Evolutionary conservation across 1,140 invertebrate genomes (phyloP).

Genomic region (Pollicipes pollicipes): DNA sequence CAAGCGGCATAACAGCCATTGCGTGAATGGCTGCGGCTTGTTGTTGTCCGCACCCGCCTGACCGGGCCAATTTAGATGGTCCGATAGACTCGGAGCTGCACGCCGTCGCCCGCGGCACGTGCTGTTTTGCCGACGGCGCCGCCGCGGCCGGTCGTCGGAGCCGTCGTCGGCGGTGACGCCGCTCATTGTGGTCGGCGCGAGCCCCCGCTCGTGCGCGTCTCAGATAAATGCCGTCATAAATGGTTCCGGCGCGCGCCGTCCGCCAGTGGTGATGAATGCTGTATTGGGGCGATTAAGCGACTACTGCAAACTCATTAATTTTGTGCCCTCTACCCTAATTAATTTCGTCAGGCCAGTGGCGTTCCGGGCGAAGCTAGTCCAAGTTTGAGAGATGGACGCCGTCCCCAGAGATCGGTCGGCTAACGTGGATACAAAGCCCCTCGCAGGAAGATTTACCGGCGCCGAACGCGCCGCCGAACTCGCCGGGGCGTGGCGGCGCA

Average conservation of each 20-base stretch:
- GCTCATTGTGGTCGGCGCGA: background rate
- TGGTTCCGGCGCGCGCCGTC: background rate
- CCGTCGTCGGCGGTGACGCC: background rate
- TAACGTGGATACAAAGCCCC: background rate
- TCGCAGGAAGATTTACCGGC: too few relatives aligned
- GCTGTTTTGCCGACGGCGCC: too few relatives aligned
- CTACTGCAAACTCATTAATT: background rate
- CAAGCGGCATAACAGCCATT: background rate
- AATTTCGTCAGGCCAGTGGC: background rate
- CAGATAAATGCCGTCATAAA: background rate
- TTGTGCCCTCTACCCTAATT: background rate
- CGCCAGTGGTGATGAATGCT: background rate
- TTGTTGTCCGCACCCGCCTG: background rate
- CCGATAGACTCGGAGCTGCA: background rate
- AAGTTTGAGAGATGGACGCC: background rate
- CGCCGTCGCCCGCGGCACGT: background rate
- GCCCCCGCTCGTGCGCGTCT: background rate
- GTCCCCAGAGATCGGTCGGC: background rate
- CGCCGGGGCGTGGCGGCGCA: too few relatives aligned
- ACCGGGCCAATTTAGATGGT: background rate
- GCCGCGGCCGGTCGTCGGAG: background rate
- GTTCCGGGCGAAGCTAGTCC: background rate
- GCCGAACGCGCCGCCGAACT: background rate
- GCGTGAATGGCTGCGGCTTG: background rate
- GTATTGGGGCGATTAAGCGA: background rate